Percentiles rank a stretch among this genome's conserved stretches.
phyloP scores from a whole-genome alignment of 2,113 vertebrate species.

The Gobiocypris rarus region DNA sequence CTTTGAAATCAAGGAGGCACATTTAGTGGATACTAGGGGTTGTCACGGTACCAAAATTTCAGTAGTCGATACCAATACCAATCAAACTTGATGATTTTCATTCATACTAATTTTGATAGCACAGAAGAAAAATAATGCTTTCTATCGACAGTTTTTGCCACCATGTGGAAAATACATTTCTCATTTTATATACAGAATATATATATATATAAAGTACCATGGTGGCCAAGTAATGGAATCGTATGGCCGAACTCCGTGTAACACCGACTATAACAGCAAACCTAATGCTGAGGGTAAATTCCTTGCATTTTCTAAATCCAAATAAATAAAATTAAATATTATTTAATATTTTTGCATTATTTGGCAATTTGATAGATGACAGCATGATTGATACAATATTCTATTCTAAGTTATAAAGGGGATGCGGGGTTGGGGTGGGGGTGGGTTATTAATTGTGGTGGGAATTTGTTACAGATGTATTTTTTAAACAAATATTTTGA shows the following conservation, averaged over 20 bases:
- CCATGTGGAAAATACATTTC: too few relatives aligned
- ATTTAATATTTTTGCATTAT: too few relatives aligned
- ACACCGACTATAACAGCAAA: too few relatives aligned
- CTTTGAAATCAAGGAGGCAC: constrained; percentile 54
- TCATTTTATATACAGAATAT: too few relatives aligned
- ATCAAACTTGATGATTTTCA: constrained; percentile 4
- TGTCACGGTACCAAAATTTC: constrained; percentile 38
- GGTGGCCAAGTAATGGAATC: too few relatives aligned
- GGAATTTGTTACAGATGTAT: neutral
- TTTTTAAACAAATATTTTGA: neutral
- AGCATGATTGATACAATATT: neutral
- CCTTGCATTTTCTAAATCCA: too few relatives aligned
- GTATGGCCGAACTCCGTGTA: too few relatives aligned
- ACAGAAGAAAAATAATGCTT: neutral
- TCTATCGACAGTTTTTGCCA: neutral
- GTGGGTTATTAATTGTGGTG: neutral
- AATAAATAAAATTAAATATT: too few relatives aligned
- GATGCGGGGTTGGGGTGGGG: neutral
- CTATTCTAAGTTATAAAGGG: neutral
- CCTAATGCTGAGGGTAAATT: too few relatives aligned
- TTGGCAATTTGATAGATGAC: neutral
- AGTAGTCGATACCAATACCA: constrained; percentile 7
- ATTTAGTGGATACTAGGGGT: constrained; percentile 42
- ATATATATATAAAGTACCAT: too few relatives aligned
- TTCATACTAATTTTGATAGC: neutral